Base-by-base conservation (phyloP, 35 echinoderm and acorn worm species). In the Heliocidaris tuberculata region DNA sequence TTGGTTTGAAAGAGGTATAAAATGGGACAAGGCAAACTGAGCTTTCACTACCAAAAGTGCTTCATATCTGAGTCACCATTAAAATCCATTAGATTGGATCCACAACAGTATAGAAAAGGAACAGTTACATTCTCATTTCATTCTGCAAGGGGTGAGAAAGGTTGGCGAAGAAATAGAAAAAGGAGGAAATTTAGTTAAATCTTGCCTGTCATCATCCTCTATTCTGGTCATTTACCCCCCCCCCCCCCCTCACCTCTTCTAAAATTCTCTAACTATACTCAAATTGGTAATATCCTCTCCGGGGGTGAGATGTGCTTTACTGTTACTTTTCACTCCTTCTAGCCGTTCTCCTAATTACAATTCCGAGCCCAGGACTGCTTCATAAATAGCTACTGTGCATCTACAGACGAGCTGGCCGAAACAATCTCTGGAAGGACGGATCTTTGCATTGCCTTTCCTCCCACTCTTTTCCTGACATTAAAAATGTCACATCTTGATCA, bases 141-240 rank as follows among this genome's bases (percentile, higher is more conserved):
- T 6, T 78, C 65, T 78, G 65, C 7, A 78, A 19, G 8, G 61
- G 19, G 21, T 19, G 65, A 78, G 65, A 78, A 78, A 78, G 65
- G 27, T 89, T 89, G 87, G 15, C 32, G 13, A 12, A 48, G 87
- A n/a, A 89, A 89, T 48, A 89, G 12, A 89, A 89, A 89, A 89
- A 2, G 87, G 87, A 89, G 87, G 87, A 89, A 89, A 48, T 48
- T 89, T 17, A 32, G 87, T 47, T 30, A 89, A 48, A 32, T 89
- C 87, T 89, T 47, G 31, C 87, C 47, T 48, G 47, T 32, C 87
- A 32, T 89, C 87, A 89, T 9, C 65, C 21, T 78, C 65, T 78
- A 78, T 78, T 78, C 65, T 78, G 65, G 65, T n/a, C 65, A n/a
- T n/a, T 88, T 47, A 89, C 19, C 87, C 16, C 87, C 31, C 87